phyloP scores from a whole-genome alignment of 2,797 vertebrate species.

The Numenius phaeopus region DNA sequence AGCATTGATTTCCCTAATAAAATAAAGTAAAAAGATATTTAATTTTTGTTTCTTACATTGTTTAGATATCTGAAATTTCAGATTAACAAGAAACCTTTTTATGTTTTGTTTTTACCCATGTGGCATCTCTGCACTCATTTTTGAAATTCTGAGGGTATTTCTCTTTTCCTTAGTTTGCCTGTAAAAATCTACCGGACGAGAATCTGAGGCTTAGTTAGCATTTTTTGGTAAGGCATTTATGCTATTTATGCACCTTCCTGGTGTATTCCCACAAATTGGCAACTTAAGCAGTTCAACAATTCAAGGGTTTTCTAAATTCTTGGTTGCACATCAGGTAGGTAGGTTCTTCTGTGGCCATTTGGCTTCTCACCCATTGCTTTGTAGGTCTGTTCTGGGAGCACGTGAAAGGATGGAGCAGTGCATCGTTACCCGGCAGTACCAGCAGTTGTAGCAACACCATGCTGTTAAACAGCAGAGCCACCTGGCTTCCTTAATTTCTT shows the following conservation, averaged over 20 bases:
- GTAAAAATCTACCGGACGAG: not conserved
- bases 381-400: not conserved
- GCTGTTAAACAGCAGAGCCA: not conserved
- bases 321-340: no score
- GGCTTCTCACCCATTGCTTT: not conserved
- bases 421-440: fast-evolving
- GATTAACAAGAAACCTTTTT: not conserved
- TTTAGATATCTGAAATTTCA: not conserved
- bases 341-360: not conserved
- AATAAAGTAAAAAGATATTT: not conserved
- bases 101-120: not conserved
- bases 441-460: fast-evolving
- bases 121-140: not conserved
- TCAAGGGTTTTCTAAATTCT: not conserved
- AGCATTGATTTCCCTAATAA: not conserved
- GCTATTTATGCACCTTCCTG: not conserved
- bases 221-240: not conserved
- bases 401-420: not conserved
- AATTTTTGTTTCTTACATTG: fast-evolving
- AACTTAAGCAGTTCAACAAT: not conserved
- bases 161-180: not conserved
- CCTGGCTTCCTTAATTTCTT: not conserved
- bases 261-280: not conserved
- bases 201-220: not conserved
- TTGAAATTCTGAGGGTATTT: not conserved